Evolutionary conservation across 2,113 vertebrate genomes (phyloP).

Genomic region (Centropristis striata): DNA sequence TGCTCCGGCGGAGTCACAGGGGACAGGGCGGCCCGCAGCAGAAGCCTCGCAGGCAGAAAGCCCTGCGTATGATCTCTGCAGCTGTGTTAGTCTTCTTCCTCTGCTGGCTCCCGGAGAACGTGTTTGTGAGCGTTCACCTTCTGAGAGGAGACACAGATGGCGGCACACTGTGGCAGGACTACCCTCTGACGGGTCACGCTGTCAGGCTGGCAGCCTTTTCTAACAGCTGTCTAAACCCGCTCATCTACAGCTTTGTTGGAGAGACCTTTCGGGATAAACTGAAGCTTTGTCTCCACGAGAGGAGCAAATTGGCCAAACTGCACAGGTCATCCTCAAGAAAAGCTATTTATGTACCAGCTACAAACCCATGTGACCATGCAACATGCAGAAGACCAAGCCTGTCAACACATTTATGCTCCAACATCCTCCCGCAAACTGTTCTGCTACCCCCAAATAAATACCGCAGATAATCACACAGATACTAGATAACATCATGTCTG

Average conservation of each 20-base stretch:
- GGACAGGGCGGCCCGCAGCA: slow-evolving; percentile 76
- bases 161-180: slow-evolving; percentile 88
- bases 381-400: not conserved
- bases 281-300: slow-evolving; percentile 87
- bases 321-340: slow-evolving; percentile 80
- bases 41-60: slow-evolving; percentile 88
- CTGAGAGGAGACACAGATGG: slow-evolving; percentile 81
- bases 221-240: slow-evolving; percentile 94
- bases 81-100: slow-evolving; percentile 94
- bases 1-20: slow-evolving; percentile 84
- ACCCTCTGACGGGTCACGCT: slow-evolving; percentile 90
- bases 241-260: slow-evolving; percentile 94
- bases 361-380: not conserved
- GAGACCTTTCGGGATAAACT: slow-evolving; percentile 92
- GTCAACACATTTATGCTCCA: not conserved
- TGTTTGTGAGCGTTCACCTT: slow-evolving; percentile 91
- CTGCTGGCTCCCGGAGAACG: slow-evolving; percentile 94
- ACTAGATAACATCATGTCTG: not conserved
- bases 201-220: slow-evolving; percentile 94
- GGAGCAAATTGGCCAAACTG: slow-evolving; percentile 79
- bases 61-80: slow-evolving; percentile 91
- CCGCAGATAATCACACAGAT: not conserved
- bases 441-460: slow-evolving; percentile 7
- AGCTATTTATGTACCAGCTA: not conserved
- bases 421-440: slow-evolving; percentile 4